Evolutionary conservation across 2,113 vertebrate species (phyloP).

Genomic region (Fulmarus glacialis): DNA sequence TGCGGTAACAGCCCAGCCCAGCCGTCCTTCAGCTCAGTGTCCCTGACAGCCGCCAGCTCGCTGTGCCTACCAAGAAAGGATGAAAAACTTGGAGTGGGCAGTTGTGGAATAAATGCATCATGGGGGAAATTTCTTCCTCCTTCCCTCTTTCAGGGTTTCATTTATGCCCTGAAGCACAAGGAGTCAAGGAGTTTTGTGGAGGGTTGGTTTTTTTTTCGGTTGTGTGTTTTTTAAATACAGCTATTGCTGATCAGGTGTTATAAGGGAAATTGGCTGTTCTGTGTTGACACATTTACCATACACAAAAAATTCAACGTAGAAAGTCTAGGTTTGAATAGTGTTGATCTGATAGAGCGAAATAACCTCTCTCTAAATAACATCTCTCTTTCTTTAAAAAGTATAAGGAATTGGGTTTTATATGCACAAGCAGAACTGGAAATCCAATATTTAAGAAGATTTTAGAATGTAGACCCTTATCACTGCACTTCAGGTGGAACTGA

Average conservation of each 20-base stretch:
- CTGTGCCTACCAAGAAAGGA: background rate
- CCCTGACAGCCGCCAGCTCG: background rate
- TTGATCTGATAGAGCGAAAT: background rate
- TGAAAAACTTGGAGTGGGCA: background rate
- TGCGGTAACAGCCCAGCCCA: background rate
- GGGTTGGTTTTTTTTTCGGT: background rate
- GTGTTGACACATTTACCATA: background rate
- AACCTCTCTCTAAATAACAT: background rate
- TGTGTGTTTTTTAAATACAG: background rate
- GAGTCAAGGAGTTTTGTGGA: background rate
- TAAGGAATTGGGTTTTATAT: background rate
- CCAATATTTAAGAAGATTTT: background rate
- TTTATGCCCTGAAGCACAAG: conserved; percentile 2
- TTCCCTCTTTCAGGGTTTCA: background rate
- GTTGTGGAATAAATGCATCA: background rate
- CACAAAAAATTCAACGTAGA: background rate
- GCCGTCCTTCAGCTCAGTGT: background rate
- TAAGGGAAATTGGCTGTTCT: background rate
- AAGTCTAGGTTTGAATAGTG: background rate
- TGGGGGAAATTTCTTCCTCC: background rate
- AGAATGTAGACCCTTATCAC: background rate
- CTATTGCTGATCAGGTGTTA: background rate
- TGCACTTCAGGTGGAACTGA: background rate
- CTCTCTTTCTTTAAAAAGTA: background rate
- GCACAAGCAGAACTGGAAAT: background rate